These are phyloP conservation scores for Mola mola DNA, from an alignment of 2,113 vertebrate species.

Conservation along the genomic window DNA sequence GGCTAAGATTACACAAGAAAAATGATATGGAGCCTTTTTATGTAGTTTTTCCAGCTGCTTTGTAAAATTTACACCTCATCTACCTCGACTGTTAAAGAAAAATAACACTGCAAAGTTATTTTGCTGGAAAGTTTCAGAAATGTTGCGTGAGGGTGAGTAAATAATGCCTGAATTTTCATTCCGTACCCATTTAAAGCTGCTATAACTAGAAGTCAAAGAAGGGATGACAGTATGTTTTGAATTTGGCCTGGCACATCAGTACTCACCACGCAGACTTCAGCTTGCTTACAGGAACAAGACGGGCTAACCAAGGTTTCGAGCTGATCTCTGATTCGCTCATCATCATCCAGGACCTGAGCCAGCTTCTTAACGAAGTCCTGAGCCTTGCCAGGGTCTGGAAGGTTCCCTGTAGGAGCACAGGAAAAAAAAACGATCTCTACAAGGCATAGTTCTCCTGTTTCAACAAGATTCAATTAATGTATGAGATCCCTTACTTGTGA, in stretches of 20 bases:
- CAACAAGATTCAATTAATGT: neutral
- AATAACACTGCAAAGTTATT: too few relatives aligned
- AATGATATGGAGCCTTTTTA: too few relatives aligned
- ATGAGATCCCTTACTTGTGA: conserved; percentile 87
- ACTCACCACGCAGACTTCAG: conserved; percentile 96
- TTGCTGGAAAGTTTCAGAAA: too few relatives aligned
- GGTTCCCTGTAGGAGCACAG: conserved; percentile 83
- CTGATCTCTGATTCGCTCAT: conserved; percentile 93
- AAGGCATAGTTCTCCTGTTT: neutral
- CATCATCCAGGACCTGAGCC: conserved; percentile 96
- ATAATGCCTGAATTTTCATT: too few relatives aligned
- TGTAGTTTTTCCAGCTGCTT: too few relatives aligned
- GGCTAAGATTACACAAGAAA: too few relatives aligned
- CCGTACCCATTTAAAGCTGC: too few relatives aligned
- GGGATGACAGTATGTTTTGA: neutral
- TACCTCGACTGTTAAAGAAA: too few relatives aligned
- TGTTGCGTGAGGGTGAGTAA: too few relatives aligned
- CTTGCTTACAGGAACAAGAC: conserved; percentile 97
- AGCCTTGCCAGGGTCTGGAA: conserved; percentile 97
- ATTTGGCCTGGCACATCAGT: neutral
- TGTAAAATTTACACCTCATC: too few relatives aligned
- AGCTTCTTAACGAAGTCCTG: conserved; percentile 99
- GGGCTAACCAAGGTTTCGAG: conserved; percentile 94
- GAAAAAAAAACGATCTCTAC: conserved; percentile 2
- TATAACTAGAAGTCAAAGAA: neutral